Percentiles rank a stretch among this genome's conserved stretches.
Conservation (phyloP, 1,140 invertebrate species). For the Alviniconcha marisindica region DNA sequence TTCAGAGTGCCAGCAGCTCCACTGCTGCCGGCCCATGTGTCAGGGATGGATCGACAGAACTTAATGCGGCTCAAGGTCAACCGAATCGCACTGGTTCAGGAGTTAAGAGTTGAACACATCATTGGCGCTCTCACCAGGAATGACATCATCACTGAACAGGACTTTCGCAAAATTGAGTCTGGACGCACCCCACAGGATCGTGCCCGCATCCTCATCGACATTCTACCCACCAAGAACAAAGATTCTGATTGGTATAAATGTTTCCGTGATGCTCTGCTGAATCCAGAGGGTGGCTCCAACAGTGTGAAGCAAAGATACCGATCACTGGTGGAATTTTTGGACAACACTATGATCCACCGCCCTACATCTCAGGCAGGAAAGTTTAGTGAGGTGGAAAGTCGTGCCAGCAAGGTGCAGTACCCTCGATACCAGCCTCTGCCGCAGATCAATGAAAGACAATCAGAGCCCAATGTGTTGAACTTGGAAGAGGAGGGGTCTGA, state of each 20-base stretch:
- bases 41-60: conserved; percentile 67
- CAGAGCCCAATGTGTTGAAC: conserved; percentile 53
- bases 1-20: conserved; percentile 5
- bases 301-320: conserved; percentile 62
- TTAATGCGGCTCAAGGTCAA: conserved; percentile 72
- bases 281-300: conserved; percentile 60
- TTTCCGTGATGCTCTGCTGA: conserved; percentile 63
- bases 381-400: conserved; percentile 45
- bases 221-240: conserved; percentile 66
- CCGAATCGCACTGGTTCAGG: conserved; percentile 71
- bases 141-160: conserved; percentile 61
- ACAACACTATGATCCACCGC: conserved; percentile 70
- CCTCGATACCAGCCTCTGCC: conserved; percentile 62
- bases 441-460: conserved; percentile 51
- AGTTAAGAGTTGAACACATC: conserved; percentile 70
- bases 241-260: conserved; percentile 69
- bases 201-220: conserved; percentile 67
- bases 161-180: conserved; percentile 61
- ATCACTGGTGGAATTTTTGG: conserved; percentile 72
- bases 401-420: background rate
- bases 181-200: conserved; percentile 66
- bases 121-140: conserved; percentile 55
- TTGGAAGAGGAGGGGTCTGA: conserved; percentile 17
- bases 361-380: conserved; percentile 59
- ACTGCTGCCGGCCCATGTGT: background rate